Evolutionary conservation across 2,888 invertebrate genomes (phyloP), one percentile per base, ranked within the genome.

Genomic region (Macrophya annulata): DNA sequence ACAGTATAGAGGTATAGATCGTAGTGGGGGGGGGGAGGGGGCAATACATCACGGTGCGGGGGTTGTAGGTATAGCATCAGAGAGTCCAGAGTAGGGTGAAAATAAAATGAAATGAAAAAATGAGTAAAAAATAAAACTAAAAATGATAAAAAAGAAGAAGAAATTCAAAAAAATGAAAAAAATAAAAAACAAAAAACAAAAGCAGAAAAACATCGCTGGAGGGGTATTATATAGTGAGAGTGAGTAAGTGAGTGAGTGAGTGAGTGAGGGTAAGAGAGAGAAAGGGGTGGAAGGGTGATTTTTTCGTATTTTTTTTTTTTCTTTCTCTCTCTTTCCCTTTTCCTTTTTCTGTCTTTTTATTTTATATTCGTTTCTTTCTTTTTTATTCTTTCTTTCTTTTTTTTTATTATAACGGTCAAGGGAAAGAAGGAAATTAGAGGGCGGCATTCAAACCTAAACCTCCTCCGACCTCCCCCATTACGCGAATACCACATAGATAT

Each of bases 41-140:
- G 91, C 91, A 88, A 92, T 92, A 91, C 90, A 93, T 93, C 91
- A 92, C 90, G 85, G 89, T 87, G 88, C 87, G 88, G 88, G 88
- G 74, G 59, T 83, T 31, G 31, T 31, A 31, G 31, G 31, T 31
- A 31, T 31, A 31, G 43, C 71, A 81, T 86, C 87, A 86, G 86
- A 85, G 76, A n/a, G 10, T 45, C 31, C 31, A 17, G n/a, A 8
- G 31, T n/a, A 55, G 17, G 51, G 51, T 25, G 51, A 51, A 51
- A 76, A 76, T 17, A 31, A 77, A 77, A 25, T 48, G 21, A 76
- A 48, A 76, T 12, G 21, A 21, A 76, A 76, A 21, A 15, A 85
- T 10, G 59, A 84, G 86, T 79, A n/a, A 86, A 86, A 86, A 86
- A 76, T 74, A 37, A 86, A 48, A 51, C 48, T 48, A 21, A 31